Evolutionary conservation across 2,113 vertebrate genomes (phyloP).

Genomic region (Pseudorhombus dupliciocellatus): DNA sequence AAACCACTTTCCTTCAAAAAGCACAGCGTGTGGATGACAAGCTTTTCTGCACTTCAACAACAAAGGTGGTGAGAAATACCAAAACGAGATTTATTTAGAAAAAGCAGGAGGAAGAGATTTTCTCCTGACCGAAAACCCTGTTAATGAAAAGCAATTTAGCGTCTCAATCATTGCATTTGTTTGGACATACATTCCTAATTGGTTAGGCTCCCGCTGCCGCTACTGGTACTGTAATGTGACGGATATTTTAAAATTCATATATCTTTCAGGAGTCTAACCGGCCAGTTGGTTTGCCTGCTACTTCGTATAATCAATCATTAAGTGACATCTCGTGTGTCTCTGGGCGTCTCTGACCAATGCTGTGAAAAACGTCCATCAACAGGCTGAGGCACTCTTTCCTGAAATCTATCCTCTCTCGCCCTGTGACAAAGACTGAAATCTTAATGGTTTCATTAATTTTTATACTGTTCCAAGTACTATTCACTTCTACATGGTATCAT

Average conservation of each 20-base stretch:
- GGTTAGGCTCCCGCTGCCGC: neutral
- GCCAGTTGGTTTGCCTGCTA: neutral
- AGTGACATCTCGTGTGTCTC: neutral
- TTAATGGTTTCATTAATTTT: no score
- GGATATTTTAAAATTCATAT: no score
- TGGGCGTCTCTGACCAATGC: neutral
- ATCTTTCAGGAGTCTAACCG: neutral
- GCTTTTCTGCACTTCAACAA: conserved; percentile 26
- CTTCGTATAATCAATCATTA: neutral
- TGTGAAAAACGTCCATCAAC: no score
- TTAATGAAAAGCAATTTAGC: neutral
- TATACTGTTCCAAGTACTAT: no score
- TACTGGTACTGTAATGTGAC: neutral
- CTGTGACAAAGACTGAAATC: no score
- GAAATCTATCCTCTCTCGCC: neutral
- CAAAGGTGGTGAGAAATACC: conserved; percentile 24
- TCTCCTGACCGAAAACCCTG: neutral
- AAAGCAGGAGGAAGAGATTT: conserved; percentile 7
- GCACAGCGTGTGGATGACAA: conserved; percentile 45
- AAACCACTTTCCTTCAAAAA: conserved; percentile 63
- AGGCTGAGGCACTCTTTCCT: neutral
- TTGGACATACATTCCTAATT: neutral
- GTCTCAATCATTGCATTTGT: neutral
- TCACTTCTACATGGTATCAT: no score
- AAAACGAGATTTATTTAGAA: conserved; percentile 12